These are phyloP conservation scores for Drosophila tanythrix DNA, from an alignment of 2,888 invertebrate genomes.

Conservation along the genomic window DNA sequence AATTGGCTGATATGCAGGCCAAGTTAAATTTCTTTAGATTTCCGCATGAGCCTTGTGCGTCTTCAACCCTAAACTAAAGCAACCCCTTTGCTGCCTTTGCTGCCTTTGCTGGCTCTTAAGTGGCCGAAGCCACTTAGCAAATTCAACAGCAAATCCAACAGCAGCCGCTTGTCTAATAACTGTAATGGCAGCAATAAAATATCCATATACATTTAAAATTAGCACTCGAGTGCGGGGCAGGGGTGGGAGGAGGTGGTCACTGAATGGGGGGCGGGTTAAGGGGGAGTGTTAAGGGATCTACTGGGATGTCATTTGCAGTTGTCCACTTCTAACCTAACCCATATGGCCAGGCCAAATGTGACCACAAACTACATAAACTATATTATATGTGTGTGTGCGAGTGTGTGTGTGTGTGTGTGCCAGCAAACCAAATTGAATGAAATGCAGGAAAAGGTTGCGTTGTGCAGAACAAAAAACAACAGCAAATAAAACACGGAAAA, in stretches of 20 bases:
- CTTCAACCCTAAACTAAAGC: background rate
- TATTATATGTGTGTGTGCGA: slow-evolving; percentile 48
- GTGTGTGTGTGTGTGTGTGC: slow-evolving; percentile 25
- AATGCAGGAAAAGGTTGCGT: slow-evolving; percentile 70
- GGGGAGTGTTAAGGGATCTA: slow-evolving; percentile 25
- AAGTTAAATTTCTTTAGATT: background rate
- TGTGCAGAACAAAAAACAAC: slow-evolving; percentile 27
- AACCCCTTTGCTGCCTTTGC: background rate
- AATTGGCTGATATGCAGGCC: slow-evolving; percentile 22
- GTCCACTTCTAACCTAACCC: slow-evolving; percentile 62
- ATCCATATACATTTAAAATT: slow-evolving; percentile 80
- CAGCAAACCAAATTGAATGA: slow-evolving; percentile 69
- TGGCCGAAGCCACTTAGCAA: slow-evolving; percentile 62
- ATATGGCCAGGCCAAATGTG: slow-evolving; percentile 73
- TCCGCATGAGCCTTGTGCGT: background rate
- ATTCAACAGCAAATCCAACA: slow-evolving; percentile 48
- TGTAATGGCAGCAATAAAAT: slow-evolving; percentile 82
- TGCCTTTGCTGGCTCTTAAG: slow-evolving; percentile 32
- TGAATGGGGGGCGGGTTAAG: background rate
- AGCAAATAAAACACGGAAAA: slow-evolving; percentile 33
- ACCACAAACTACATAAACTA: slow-evolving; percentile 81
- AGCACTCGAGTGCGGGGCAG: slow-evolving; percentile 62
- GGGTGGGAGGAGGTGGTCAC: background rate
- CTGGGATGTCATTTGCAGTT: slow-evolving; percentile 58
- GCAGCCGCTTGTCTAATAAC: slow-evolving; percentile 70